These are phyloP conservation scores for Pseudorasbora parva DNA, from an alignment of 2,113 vertebrate genomes.

Conservation along the genomic window DNA sequence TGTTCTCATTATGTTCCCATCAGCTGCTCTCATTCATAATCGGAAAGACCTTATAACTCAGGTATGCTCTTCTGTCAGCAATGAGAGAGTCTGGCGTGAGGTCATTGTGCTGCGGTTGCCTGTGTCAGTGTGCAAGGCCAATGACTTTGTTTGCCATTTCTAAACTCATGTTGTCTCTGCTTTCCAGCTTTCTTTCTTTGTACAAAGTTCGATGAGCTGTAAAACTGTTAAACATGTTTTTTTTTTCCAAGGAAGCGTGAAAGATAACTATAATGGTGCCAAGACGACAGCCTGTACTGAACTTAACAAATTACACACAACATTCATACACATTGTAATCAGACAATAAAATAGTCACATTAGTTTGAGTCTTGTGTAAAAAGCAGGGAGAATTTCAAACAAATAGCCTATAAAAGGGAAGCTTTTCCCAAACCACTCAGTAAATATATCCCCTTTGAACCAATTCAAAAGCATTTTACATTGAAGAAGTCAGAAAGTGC, in stretches of 20 bases:
- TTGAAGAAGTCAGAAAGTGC: slow-evolving; percentile 16
- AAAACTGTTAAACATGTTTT: slow-evolving; percentile 57
- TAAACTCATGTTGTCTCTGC: slow-evolving; percentile 19
- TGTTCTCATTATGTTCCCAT: slow-evolving; percentile 50
- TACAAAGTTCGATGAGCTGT: slow-evolving; percentile 66
- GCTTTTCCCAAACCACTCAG: neutral
- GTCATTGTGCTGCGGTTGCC: slow-evolving; percentile 38
- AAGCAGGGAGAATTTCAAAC: neutral
- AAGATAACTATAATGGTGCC: slow-evolving; percentile 59
- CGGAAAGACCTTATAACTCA: slow-evolving; percentile 53
- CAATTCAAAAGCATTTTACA: neutral
- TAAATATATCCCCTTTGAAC: slow-evolving; percentile 35
- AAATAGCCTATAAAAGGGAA: neutral
- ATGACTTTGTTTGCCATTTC: slow-evolving; percentile 54
- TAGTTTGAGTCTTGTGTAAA: neutral
- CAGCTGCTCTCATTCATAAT: slow-evolving; percentile 51
- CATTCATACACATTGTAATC: neutral
- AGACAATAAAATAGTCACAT: neutral
- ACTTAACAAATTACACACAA: neutral
- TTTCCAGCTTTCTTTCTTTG: slow-evolving; percentile 34
- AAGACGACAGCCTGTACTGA: neutral
- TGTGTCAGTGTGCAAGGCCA: slow-evolving; percentile 24
- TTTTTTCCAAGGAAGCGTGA: neutral
- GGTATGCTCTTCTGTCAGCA: slow-evolving; percentile 50
- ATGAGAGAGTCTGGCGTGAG: slow-evolving; percentile 18